These are phyloP conservation scores for Megalurothrips usitatus DNA, from an alignment of 2,888 invertebrate genomes.

Conservation along the genomic window DNA sequence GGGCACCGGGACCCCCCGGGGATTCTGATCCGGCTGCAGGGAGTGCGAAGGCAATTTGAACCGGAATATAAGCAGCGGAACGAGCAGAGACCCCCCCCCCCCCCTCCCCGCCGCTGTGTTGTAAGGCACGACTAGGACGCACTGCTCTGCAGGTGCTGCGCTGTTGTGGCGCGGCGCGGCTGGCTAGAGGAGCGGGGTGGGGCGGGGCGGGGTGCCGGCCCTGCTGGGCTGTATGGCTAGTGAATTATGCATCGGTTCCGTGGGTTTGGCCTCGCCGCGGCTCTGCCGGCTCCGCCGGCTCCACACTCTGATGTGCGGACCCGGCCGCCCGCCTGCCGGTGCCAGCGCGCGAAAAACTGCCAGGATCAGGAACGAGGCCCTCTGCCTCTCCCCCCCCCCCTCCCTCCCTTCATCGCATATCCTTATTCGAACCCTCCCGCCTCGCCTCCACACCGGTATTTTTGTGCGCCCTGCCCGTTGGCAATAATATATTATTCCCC, in stretches of 20 bases:
- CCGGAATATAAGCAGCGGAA: neutral
- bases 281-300: neutral
- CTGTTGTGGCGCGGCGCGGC: neutral
- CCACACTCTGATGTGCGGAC: neutral
- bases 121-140: neutral
- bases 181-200: neutral
- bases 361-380: neutral
- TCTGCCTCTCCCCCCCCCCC: neutral
- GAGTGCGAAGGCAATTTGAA: constrained; percentile 3
- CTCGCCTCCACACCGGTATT: too few species aligned
- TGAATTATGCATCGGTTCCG: constrained; percentile 22
- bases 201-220: neutral
- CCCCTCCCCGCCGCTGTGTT: neutral
- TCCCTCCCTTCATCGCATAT: neutral
- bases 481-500: neutral
- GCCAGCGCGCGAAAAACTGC: constrained; percentile 19
- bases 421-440: too few species aligned
- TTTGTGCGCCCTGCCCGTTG: too few species aligned
- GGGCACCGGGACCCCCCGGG: too few species aligned
- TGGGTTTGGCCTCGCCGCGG: neutral
- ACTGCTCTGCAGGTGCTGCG: constrained; percentile 2
- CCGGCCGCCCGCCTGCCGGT: constrained; percentile 11
- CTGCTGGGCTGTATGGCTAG: constrained; percentile 8
- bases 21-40: neutral
- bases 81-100: neutral